phyloP scores from a whole-genome alignment of 2,113 vertebrate species.

The Plecotus auritus region DNA sequence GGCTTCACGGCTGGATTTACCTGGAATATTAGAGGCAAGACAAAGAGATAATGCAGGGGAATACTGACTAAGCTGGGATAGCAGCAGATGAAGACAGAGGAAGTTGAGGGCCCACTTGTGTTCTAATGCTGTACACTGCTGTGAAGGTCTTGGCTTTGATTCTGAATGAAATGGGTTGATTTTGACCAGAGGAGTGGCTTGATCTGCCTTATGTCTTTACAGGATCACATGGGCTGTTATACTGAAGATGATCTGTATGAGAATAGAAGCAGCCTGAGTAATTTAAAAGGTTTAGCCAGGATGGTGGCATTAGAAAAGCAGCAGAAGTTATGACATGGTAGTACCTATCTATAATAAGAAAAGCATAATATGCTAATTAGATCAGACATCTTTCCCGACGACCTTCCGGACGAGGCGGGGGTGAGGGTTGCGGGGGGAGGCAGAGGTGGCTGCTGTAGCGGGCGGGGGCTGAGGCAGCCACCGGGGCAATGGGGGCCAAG shows the following conservation, averaged over 20 bases:
- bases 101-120: not conserved
- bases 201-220: not conserved
- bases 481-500: no score
- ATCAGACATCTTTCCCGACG: no score
- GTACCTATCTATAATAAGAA: not conserved
- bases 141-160: not conserved
- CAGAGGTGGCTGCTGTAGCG: no score
- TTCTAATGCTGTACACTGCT: not conserved
- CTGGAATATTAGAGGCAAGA: not conserved
- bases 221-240: not conserved
- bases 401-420: no score
- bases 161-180: not conserved
- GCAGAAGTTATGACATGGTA: not conserved
- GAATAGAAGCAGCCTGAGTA: not conserved
- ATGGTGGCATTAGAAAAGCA: not conserved
- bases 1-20: not conserved
- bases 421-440: no score
- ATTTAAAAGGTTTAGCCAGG: not conserved
- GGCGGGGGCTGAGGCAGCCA: no score
- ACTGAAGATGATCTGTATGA: not conserved
- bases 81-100: not conserved
- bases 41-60: not conserved
- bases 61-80: not conserved
- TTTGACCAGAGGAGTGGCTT: not conserved
- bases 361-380: no score